phyloP scores from a whole-genome alignment of 2,113 vertebrate genomes.

The Spilogale gracilis region DNA sequence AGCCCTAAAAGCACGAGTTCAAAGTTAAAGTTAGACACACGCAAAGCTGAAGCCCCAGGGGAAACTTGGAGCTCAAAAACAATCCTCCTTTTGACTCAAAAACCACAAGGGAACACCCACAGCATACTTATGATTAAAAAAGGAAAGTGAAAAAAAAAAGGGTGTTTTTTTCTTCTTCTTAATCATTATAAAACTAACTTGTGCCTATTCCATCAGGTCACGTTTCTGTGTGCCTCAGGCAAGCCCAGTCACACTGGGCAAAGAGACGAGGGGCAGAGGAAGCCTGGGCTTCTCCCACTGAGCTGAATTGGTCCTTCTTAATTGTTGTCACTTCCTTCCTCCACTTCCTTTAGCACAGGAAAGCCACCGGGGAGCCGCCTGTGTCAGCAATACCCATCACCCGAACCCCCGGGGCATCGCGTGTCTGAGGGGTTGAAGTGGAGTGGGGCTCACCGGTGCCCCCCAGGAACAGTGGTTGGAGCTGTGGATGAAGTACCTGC shows the following conservation, averaged over 20 bases:
- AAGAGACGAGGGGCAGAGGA: background rate
- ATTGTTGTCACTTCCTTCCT: constrained; percentile 69
- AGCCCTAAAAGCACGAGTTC: constrained; percentile 73
- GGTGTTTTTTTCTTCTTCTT: constrained; percentile 67
- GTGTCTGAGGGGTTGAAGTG: fast-evolving
- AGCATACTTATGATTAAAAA: constrained; percentile 83
- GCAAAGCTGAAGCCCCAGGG: constrained; percentile 68
- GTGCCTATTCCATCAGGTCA: constrained; percentile 76
- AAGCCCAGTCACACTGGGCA: constrained; percentile 34
- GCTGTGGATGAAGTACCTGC: background rate
- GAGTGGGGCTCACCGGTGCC: fast-evolving
- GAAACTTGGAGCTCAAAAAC: constrained; percentile 77
- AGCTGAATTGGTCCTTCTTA: constrained; percentile 51
- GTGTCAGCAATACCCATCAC: background rate
- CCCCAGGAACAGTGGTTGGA: fast-evolving
- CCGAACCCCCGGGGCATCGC: fast-evolving
- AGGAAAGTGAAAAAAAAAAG: constrained; percentile 86
- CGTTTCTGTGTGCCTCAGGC: constrained; percentile 55
- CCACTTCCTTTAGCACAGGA: constrained; percentile 6
- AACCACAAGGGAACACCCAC: constrained; percentile 87
- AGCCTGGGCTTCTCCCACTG: background rate
- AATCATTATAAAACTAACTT: constrained; percentile 83
- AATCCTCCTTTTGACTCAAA: constrained; percentile 84
- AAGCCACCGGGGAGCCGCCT: background rate
- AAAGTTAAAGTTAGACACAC: constrained; percentile 83